Base-by-base conservation (phyloP, 2,888 invertebrate species). In the Ceriagrion tenellum region DNA sequence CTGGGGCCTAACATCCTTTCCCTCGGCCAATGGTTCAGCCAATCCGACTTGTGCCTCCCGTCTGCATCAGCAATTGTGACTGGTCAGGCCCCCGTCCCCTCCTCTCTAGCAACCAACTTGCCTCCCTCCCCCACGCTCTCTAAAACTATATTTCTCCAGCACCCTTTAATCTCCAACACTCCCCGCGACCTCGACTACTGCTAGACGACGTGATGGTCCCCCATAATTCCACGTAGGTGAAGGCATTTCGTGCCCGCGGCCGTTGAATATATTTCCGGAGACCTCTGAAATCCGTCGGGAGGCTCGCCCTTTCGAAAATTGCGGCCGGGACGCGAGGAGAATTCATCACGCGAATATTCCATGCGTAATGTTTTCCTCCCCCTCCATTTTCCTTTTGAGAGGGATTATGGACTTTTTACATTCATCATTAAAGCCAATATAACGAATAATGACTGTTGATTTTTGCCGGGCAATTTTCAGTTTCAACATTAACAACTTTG, bases 401-500 rank as follows among this genome's bases (percentile, higher is more conserved):
- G 81, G 81, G 81, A 81, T 30, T 81, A 81, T 35, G 30, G 26
- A 81, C 81, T 81, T 81, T 59, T 81, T 35, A 35, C 81, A 35
- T 81, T 35, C 81, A 26, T 30, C 26, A 81, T 81, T 81, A 16
- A 81, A 35, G 81, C 35, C 35, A 81, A 35, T 81, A 35, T 81
- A 81, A 81, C 35, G 81, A 81, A 81, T 81, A 81, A 81, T 81
- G 81, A 81, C 30, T 35, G 81, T 81, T 81, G 81, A 16, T 35
- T 81, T 81, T 81, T 35, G 81, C 16, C 13, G 13, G 26, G 35
- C 81, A 81, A 81, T 81, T 81, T 81, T 30, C 81, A 35, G 81
- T 30, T 81, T 81, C 81, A 81, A 81, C 30, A 81, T 30, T 35
- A 81, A 81, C 35, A 81, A 81, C 81, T 81, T 81, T 81, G 81